Evolutionary conservation across 2,113 vertebrate genomes (phyloP).

Genomic region (Urocitellus parryii): DNA sequence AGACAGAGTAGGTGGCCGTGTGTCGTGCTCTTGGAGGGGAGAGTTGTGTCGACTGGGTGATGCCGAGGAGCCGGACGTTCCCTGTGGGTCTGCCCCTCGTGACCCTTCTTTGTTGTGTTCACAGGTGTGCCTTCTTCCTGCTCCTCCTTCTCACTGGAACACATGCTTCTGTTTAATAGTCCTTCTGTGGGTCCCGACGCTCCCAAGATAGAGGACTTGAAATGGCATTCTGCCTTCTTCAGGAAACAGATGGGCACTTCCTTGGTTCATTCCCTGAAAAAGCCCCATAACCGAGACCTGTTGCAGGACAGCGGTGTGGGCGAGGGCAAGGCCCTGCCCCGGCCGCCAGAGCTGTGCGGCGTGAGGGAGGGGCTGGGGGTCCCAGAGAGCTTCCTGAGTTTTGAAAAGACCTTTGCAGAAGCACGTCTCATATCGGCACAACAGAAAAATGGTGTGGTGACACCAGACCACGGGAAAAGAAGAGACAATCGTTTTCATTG

Average conservation of each 20-base stretch:
- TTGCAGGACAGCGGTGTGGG: constrained; percentile 69
- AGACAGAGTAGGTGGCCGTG: neutral
- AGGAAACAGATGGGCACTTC: constrained; percentile 89
- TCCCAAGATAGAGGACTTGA: constrained; percentile 89
- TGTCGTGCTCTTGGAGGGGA: rapidly evolving
- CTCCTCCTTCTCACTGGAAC: constrained; percentile 87
- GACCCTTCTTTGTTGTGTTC: neutral
- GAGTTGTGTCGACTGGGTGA: neutral
- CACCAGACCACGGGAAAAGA: constrained; percentile 87
- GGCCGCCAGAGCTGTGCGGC: constrained; percentile 72
- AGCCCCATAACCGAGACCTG: constrained; percentile 82
- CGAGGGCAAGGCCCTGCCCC: constrained; percentile 62
- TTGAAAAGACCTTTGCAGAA: constrained; percentile 84
- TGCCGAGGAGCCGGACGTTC: neutral
- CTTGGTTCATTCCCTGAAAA: constrained; percentile 85
- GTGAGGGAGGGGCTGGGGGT: constrained; percentile 53
- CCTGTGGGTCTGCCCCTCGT: neutral
- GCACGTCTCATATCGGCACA: constrained; percentile 82
- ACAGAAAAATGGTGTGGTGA: constrained; percentile 84
- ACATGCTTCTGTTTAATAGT: constrained; percentile 88
- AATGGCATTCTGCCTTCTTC: constrained; percentile 89
- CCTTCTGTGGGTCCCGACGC: constrained; percentile 86
- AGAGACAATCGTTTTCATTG: constrained; percentile 86
- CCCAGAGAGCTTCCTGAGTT: constrained; percentile 76
- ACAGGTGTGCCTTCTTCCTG: constrained; percentile 88